These are phyloP conservation scores for Podarcis muralis DNA, from an alignment of 2,113 vertebrate species.

Conservation along the genomic window DNA sequence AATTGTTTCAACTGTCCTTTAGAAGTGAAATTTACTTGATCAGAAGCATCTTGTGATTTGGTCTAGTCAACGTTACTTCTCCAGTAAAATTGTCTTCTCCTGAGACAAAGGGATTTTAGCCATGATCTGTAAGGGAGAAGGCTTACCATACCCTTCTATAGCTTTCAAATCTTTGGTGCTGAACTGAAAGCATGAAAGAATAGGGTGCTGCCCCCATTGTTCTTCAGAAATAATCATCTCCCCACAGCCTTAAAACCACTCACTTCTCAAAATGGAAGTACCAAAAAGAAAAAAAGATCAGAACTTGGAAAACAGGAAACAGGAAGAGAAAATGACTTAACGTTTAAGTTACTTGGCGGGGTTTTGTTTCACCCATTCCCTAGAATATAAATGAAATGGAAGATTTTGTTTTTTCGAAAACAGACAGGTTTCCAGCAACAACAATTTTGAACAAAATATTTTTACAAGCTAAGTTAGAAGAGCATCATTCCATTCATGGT, in stretches of 20 bases:
- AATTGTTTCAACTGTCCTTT: not conserved
- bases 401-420: constrained; percentile 29
- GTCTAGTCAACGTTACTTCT: not conserved
- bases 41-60: not conserved
- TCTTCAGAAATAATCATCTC: not conserved
- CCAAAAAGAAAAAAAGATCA: not conserved
- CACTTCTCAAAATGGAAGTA: not conserved
- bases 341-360: not conserved
- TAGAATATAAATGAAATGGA: constrained; percentile 16
- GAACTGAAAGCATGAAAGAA: not conserved
- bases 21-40: not conserved
- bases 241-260: not conserved
- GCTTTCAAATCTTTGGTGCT: not conserved
- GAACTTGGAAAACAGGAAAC: not conserved
- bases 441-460: constrained; percentile 40
- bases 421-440: constrained; percentile 30
- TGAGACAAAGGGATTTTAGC: too few relatives aligned
- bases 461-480: constrained; percentile 36
- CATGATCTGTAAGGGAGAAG: not conserved
- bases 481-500: constrained; percentile 16
- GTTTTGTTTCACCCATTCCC: not conserved
- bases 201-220: not conserved
- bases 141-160: not conserved
- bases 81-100: too few relatives aligned
- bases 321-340: not conserved